phyloP scores from a whole-genome alignment of 2,113 vertebrate genomes.

The Cyanoramphus novaezelandiae region DNA sequence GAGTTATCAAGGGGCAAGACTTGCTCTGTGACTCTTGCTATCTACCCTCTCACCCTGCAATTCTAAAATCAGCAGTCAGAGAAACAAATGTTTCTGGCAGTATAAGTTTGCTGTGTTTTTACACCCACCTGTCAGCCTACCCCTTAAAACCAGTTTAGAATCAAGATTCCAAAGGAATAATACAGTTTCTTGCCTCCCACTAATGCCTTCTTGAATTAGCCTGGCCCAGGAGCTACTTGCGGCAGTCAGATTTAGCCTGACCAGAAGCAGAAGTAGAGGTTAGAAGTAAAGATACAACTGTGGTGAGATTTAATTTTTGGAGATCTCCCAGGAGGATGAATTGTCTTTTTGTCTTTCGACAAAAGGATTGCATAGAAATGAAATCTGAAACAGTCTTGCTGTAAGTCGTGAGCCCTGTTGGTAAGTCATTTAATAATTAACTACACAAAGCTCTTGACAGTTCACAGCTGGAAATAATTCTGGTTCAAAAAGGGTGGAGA shows the following conservation, averaged over 20 bases:
- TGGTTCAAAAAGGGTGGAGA: constrained; percentile 24
- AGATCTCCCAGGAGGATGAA: background rate
- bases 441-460: constrained; percentile 32
- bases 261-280: background rate
- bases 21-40: background rate
- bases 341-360: background rate
- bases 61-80: background rate
- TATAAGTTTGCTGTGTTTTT: background rate
- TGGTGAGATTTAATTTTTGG: background rate
- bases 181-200: background rate
- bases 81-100: background rate
- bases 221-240: background rate
- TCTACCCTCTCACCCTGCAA: background rate
- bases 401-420: background rate
- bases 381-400: background rate
- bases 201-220: background rate
- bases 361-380: constrained; percentile 2
- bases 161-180: background rate
- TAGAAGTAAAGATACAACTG: background rate
- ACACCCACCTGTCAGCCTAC: background rate
- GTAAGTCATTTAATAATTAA: constrained; percentile 23
- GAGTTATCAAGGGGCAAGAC: background rate
- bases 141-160: background rate
- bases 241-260: background rate
- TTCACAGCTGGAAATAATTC: constrained; percentile 8